phyloP scores from a whole-genome alignment of 2,888 invertebrate genomes.

The Macaria notata region DNA sequence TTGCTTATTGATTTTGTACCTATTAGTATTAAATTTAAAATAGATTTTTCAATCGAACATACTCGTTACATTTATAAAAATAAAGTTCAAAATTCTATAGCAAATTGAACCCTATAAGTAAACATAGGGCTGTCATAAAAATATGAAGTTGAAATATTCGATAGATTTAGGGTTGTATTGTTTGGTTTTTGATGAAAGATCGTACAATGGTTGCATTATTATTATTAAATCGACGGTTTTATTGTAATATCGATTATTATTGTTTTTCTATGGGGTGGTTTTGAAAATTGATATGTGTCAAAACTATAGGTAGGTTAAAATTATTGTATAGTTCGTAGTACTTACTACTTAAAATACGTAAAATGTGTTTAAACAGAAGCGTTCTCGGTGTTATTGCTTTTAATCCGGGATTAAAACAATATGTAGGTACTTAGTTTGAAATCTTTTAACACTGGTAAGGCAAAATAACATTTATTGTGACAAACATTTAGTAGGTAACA shows the following conservation, averaged over 20 bases:
- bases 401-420: too few species aligned
- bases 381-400: too few species aligned
- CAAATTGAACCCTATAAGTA: conserved; percentile 20
- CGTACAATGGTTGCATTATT: conserved; percentile 13
- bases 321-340: too few species aligned
- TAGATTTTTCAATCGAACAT: not conserved
- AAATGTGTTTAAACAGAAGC: too few species aligned
- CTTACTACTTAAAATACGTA: too few species aligned
- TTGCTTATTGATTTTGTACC: too few species aligned
- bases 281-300: not conserved
- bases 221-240: conserved; percentile 18
- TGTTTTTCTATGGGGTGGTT: conserved; percentile 1
- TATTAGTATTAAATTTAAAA: too few species aligned
- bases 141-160: conserved; percentile 43
- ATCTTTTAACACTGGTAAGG: too few species aligned
- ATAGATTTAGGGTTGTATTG: conserved; percentile 37
- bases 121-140: conserved; percentile 47
- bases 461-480: too few species aligned
- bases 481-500: too few species aligned
- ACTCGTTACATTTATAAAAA: not conserved
- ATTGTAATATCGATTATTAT: conserved; percentile 1
- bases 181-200: conserved; percentile 24
- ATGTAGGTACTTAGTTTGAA: too few species aligned
- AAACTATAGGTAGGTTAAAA: too few species aligned
- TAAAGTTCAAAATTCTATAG: conserved; percentile 14